Base-by-base conservation (phyloP, 2,888 invertebrate species). In the Dermolepida albohirtum region DNA sequence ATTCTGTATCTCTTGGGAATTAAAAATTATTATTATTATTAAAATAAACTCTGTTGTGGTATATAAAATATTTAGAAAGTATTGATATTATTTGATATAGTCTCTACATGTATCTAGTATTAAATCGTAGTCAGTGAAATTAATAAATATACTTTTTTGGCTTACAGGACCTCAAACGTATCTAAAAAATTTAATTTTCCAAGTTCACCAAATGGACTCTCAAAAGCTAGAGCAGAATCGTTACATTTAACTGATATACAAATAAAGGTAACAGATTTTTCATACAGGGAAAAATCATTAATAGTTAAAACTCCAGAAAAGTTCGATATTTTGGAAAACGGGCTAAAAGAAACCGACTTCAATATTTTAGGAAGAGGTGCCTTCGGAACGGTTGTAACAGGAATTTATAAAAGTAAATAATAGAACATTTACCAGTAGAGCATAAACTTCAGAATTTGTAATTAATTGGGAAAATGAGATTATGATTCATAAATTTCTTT, bases 301-400 rank as follows among this genome's bases (percentile, higher is more conserved):
- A 27, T 71, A 34, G 57, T 75, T 8, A 76, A 73, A 47, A 75
- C 79, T 1, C 80, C 81, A 1, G 78, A 76, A 51, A 81, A 80
- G 70, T 57, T 66, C 10, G 70, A 76, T 55, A 73, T 82, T 40
- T 68, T 77, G 43, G 70, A 76, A 67, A 71, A 76, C 70, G 82
- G 81, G 17, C 68, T 79, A 14, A 68, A 71, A 11, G 71, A 70
- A 52, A 66, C 52, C 40, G 59, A 50, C n/a, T 70, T 79, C 8
- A 77, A 76, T 68, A 72, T 81, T 67, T 72, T 82, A 50, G 82
- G 82, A 22, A 76, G 74, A 71, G 82, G 82, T 22, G 68, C 75
- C 8, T 82, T 82, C 73, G 82, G 82, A n/a, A 78, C 77, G n/a
- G 81, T 82, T 7, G 76, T 82, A 51, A 76, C 75, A 70, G 80